Percentiles rank a stretch among this genome's conserved stretches.
phyloP scores from a whole-genome alignment of 2,888 invertebrate species.

The Norana najaformis region DNA sequence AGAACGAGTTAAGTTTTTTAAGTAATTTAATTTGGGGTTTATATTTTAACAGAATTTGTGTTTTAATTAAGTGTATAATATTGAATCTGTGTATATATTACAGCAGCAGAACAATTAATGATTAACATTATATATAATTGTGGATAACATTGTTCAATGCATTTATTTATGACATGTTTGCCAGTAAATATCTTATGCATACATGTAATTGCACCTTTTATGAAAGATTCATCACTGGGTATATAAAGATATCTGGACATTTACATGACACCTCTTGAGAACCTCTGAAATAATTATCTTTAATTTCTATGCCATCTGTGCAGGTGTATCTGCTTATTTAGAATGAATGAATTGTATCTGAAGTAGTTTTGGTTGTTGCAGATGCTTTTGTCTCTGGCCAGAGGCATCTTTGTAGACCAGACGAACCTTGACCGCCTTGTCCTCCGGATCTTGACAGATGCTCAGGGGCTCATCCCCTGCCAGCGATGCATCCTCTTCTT shows the following conservation, averaged over 20 bases:
- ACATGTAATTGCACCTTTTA: background rate
- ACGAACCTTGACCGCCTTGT: conserved; percentile 90
- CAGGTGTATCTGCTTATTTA: background rate
- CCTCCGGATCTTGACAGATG: conserved; percentile 95
- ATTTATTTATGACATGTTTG: background rate
- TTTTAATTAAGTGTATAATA: no score
- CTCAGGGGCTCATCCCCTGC: conserved; percentile 86
- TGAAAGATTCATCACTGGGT: background rate
- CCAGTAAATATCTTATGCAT: no score
- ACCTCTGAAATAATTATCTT: background rate
- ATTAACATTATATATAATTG: no score
- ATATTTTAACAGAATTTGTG: no score
- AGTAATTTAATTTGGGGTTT: no score
- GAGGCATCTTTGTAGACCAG: conserved; percentile 93
- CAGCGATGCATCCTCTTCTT: conserved; percentile 86
- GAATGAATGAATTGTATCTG: background rate
- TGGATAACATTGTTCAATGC: background rate
- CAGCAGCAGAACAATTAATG: no score
- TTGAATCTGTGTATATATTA: no score
- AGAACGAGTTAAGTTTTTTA: no score
- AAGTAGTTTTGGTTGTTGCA: conserved; percentile 60
- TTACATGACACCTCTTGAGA: background rate
- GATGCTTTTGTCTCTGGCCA: conserved; percentile 85
- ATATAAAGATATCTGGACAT: background rate
- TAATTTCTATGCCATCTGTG: background rate